Base-by-base conservation (phyloP, 2,888 invertebrate genomes). In the Eudasyphora cyanicolor region DNA sequence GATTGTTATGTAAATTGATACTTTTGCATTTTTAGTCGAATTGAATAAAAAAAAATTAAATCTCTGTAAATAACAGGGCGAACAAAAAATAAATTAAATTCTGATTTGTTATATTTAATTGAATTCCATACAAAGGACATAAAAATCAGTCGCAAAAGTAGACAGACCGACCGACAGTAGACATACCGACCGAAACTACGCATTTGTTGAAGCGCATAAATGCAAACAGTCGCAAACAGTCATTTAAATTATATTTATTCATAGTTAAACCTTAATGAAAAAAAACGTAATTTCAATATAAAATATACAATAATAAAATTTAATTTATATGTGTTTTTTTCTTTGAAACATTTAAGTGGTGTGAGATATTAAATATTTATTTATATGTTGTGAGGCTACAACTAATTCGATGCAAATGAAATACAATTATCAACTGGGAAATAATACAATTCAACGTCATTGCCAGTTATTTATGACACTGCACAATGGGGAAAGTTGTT, bases 281-380 rank as follows among this genome's bases (percentile, higher is more conserved):
- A 70, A 70, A 57, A 69, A 19, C 32, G 12, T 62, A 35, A 71
- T 14, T 24, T 32, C n/a, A n/a, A n/a, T 62, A 67, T 54, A 73
- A 19, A 74, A 42, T 62, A n/a, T n/a, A n/a, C n/a, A 21, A 45
- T 17, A 64, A 71, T 51, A 57, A 54, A 73, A 71, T 64, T 76
- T 57, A 27, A 76, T 76, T 51, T 71, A 24, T 29, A 19, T 64
- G 45, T 64, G 38, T 81, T 76, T 71, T 64, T 76, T 71, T 64
- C n/a, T n/a, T n/a, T n/a, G n/a, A 80, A 62, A 75, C 69, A 80
- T 71, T 76, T 76, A 76, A 67, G 71, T 73, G 81, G 67, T 76
- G 76, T 42, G 54, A 54, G 32, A 57, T 67, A 21, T 42, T 14
- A n/a, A 12, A 4, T 7, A 4, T 45, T 45, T 45, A n/a, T n/a